phyloP scores from a whole-genome alignment of 2,888 invertebrate genomes.

The Creontiades dilutus region DNA sequence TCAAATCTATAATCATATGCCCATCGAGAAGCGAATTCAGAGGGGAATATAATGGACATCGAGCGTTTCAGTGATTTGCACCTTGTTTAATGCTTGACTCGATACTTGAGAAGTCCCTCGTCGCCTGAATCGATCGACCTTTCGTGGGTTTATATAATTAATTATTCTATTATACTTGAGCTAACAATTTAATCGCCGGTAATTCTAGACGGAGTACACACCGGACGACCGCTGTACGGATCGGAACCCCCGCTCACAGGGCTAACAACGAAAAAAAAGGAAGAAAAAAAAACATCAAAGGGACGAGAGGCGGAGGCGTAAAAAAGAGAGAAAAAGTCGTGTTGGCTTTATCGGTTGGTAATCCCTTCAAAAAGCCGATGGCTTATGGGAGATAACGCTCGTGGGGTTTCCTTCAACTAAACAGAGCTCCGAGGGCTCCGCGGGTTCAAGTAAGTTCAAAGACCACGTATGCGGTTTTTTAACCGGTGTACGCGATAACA shows the following conservation, averaged over 20 bases:
- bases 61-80: too few species aligned
- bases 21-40: too few species aligned
- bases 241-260: background rate
- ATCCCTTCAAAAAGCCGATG: conserved; percentile 37
- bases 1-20: too few species aligned
- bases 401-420: conserved; percentile 12
- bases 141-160: background rate
- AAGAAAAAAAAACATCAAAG: conserved; percentile 41
- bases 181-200: conserved; percentile 10
- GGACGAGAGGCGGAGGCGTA: background rate
- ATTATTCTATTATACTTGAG: background rate
- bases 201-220: background rate
- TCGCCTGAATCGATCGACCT: too few species aligned
- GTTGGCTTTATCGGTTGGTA: conserved; percentile 8
- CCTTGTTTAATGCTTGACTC: too few species aligned
- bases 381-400: background rate
- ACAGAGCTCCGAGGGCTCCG: background rate
- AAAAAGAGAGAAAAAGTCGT: background rate
- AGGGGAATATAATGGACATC: too few species aligned
- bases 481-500: too few species aligned
- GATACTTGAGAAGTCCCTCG: too few species aligned
- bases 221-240: background rate
- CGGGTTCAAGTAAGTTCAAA: background rate
- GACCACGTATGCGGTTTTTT: background rate
- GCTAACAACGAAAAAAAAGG: background rate